Evolutionary conservation across 1,140 invertebrate genomes (phyloP).

Genomic region (Drosophila orosa): DNA sequence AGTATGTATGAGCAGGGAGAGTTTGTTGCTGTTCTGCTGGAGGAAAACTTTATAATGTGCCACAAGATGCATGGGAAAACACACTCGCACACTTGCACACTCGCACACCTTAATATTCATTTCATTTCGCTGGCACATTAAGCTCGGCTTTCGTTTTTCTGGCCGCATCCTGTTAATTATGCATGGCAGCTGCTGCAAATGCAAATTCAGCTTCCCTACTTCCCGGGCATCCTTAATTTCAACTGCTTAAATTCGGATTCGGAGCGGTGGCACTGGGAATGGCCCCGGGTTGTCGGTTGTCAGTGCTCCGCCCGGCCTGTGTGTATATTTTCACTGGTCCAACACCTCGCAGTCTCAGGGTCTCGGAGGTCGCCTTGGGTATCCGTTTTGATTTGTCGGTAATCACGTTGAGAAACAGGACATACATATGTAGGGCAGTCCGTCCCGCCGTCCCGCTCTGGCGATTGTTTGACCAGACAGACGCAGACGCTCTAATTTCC

Average conservation of each 20-base stretch:
- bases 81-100: not conserved
- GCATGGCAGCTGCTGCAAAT: constrained; percentile 51
- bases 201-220: constrained; percentile 55
- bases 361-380: constrained; percentile 31
- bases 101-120: constrained; percentile 59
- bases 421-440: constrained; percentile 47
- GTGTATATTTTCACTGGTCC: constrained; percentile 61
- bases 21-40: constrained; percentile 24
- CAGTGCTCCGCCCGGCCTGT: constrained; percentile 17
- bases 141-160: constrained; percentile 46
- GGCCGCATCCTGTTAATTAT: constrained; percentile 65
- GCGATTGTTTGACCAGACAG: constrained; percentile 59
- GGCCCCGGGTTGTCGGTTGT: constrained; percentile 33
- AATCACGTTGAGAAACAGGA: constrained; percentile 52
- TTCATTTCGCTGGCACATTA: constrained; percentile 67
- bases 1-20: constrained; percentile 6
- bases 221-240: constrained; percentile 68
- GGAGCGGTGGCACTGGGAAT: constrained; percentile 19
- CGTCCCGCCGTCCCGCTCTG: constrained; percentile 1
- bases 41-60: constrained; percentile 76
- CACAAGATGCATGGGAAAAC: constrained; percentile 53
- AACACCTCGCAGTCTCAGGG: constrained; percentile 62
- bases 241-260: constrained; percentile 69
- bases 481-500: constrained; percentile 63
- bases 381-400: constrained; percentile 64